phyloP scores from a whole-genome alignment of 1,140 invertebrate species.

The Heliconius nattereri region DNA sequence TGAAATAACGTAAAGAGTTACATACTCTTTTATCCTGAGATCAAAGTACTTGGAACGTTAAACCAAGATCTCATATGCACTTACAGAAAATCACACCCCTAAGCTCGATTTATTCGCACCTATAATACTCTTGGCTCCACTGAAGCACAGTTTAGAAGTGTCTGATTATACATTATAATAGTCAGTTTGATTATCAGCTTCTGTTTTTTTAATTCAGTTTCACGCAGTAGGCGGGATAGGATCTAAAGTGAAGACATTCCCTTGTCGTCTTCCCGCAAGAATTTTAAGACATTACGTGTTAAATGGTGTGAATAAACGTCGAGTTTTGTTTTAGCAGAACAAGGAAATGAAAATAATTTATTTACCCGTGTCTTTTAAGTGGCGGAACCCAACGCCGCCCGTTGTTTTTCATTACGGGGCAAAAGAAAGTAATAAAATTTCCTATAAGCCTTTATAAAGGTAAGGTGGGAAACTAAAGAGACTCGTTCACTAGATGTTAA shows the following conservation, averaged over 20 bases:
- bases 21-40: not conserved
- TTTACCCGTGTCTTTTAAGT: too few relatives aligned
- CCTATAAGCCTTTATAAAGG: too few relatives aligned
- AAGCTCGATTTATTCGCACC: conserved; percentile 4
- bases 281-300: not conserved
- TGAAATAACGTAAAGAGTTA: conserved; percentile 6
- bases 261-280: not conserved
- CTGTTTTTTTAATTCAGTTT: not conserved
- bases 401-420: too few relatives aligned
- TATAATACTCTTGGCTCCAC: not conserved
- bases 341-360: too few relatives aligned
- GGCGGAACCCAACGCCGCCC: too few relatives aligned
- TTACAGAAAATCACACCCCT: conserved; percentile 1
- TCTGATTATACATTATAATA: not conserved
- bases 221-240: not conserved
- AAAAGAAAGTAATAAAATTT: too few relatives aligned
- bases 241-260: not conserved
- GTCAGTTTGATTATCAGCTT: not conserved
- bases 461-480: too few relatives aligned
- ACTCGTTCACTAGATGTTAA: too few relatives aligned
- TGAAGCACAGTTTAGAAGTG: not conserved
- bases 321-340: too few relatives aligned
- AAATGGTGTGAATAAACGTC: too few relatives aligned
- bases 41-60: conserved; percentile 1
- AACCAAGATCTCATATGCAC: conserved; percentile 4